Percentiles rank a stretch among this genome's conserved stretches.
These are phyloP conservation scores for Ophioninae sp. DNA, from an alignment of 2,888 invertebrate species.

Conservation along the genomic window DNA sequence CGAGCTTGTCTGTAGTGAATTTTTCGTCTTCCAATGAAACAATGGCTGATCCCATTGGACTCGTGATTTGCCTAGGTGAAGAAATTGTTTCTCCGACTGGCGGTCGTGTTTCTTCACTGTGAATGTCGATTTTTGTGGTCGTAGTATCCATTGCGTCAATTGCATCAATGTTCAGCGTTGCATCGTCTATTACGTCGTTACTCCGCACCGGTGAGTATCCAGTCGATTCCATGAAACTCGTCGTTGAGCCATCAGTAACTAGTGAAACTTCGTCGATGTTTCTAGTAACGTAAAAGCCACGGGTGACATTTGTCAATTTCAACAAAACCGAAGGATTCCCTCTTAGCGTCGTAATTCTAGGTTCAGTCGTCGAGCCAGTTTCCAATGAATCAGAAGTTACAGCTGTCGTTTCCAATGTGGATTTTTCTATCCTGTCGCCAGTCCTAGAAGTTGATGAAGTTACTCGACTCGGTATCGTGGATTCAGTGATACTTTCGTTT, in stretches of 20 bases:
- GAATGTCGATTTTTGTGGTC: neutral
- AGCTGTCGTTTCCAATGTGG: conserved; percentile 40
- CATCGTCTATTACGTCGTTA: conserved; percentile 1
- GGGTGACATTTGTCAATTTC: conserved; percentile 35
- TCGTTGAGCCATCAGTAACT: neutral
- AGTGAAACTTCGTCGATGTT: conserved; percentile 47
- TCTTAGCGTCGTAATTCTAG: conserved; percentile 67
- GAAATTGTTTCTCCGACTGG: neutral
- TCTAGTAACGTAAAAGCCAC: conserved; percentile 68
- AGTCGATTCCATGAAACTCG: conserved; percentile 7
- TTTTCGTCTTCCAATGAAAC: neutral
- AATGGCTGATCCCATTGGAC: neutral
- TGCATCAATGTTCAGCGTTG: conserved; percentile 1
- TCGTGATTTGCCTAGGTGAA: conserved; percentile 29
- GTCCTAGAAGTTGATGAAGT: neutral
- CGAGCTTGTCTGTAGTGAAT: conserved; percentile 9
- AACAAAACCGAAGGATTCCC: conserved; percentile 55
- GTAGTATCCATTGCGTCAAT: neutral
- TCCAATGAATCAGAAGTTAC: conserved; percentile 16
- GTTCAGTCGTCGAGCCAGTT: conserved; percentile 39
- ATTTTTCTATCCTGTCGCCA: conserved; percentile 33
- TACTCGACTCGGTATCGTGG: neutral
- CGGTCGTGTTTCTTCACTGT: neutral
- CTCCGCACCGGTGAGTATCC: neutral
- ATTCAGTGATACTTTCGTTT: conserved; percentile 11